Evolutionary conservation across 2,888 invertebrate genomes (phyloP).

Genomic region (Meiosimyza platycephala): DNA sequence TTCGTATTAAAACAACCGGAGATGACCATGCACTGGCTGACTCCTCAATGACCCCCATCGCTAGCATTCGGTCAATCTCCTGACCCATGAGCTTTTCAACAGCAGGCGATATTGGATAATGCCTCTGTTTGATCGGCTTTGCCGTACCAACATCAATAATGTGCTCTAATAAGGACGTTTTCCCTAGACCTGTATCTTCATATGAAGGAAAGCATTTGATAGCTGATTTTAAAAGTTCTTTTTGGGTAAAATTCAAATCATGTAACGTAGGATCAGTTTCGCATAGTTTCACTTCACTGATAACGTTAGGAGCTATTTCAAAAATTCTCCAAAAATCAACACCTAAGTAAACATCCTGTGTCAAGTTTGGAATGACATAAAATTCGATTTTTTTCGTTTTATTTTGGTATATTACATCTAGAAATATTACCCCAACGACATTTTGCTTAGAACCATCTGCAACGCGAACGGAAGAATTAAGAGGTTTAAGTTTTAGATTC

Average conservation of each 20-base stretch:
- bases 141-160: slow-evolving; percentile 40
- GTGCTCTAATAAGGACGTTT: slow-evolving; percentile 39
- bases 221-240: slow-evolving; percentile 5
- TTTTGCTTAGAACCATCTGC: background rate
- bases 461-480: background rate
- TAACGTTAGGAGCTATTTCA: no score
- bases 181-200: slow-evolving; percentile 38
- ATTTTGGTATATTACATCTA: background rate
- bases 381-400: no score
- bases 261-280: background rate
- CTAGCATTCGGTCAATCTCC: slow-evolving; percentile 56
- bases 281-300: no score
- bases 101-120: slow-evolving; percentile 43
- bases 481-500: background rate
- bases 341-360: no score
- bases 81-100: slow-evolving; percentile 41
- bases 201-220: slow-evolving; percentile 38
- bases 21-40: slow-evolving; percentile 54
- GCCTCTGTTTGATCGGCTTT: slow-evolving; percentile 43
- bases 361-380: no score
- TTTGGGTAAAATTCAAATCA: background rate
- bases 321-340: no score
- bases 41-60: slow-evolving; percentile 52
- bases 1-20: slow-evolving; percentile 52
- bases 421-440: background rate